Evolutionary conservation across 1,140 invertebrate species (phyloP).

Genomic region (Colletes gigas): DNA sequence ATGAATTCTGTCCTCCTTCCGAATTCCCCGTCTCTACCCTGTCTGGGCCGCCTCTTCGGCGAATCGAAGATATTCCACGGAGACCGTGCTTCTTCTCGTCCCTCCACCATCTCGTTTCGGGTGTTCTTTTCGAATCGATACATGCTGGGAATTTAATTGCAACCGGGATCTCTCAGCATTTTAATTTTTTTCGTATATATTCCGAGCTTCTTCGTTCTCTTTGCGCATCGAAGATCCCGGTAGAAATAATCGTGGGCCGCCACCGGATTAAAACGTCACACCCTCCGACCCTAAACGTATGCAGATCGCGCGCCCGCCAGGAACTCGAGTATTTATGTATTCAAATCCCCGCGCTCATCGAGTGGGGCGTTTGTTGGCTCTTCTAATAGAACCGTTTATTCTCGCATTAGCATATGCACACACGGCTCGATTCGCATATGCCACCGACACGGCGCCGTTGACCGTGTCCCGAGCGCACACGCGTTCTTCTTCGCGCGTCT

Average conservation of each 20-base stretch:
- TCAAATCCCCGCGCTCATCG: constrained; percentile 78
- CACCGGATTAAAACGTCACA: constrained; percentile 74
- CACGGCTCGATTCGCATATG: constrained; percentile 56
- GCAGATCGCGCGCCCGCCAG: constrained; percentile 72
- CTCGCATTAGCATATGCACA: constrained; percentile 79
- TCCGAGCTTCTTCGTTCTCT: neutral
- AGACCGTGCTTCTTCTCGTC: neutral
- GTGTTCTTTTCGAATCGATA: neutral
- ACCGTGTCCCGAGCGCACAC: constrained; percentile 9
- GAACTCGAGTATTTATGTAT: constrained; percentile 77
- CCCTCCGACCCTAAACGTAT: constrained; percentile 68
- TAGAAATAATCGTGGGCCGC: constrained; percentile 56
- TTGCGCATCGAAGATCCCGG: neutral
- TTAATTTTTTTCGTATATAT: neutral
- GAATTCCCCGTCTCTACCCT: too few relatives aligned
- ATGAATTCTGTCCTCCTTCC: constrained; percentile 21
- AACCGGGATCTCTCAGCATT: neutral
- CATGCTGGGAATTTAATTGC: neutral
- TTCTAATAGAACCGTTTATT: constrained; percentile 79
- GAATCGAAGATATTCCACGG: constrained; percentile 42
- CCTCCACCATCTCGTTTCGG: too few relatives aligned
- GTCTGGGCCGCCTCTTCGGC: neutral
- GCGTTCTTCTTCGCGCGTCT: constrained; percentile 15
- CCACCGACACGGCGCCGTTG: constrained; percentile 34
- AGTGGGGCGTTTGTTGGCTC: constrained; percentile 77